A percentile compares a stretch with the other conserved stretches of the same genome.
Conservation (phyloP, 2,113 vertebrate genomes). For the Ondatra zibethicus region DNA sequence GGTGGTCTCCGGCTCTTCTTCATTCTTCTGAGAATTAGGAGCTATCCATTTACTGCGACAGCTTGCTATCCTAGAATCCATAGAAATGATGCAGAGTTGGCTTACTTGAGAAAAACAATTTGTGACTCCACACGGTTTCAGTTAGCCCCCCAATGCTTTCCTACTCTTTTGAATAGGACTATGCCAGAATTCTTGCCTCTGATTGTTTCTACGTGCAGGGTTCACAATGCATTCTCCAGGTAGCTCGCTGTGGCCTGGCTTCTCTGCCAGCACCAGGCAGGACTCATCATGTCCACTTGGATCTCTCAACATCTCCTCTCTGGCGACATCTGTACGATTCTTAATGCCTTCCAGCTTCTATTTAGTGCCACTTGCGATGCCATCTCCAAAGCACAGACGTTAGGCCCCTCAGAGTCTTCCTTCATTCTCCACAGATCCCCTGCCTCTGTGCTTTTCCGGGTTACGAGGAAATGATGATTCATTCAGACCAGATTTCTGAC, state of each 20-base stretch:
- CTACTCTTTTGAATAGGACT: slow-evolving; percentile 35
- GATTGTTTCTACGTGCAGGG: not conserved
- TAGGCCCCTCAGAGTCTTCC: not conserved
- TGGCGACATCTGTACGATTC: not conserved
- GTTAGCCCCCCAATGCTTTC: slow-evolving; percentile 47
- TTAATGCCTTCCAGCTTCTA: not conserved
- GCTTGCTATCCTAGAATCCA: not conserved
- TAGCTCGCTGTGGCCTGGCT: not conserved
- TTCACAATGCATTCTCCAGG: not conserved
- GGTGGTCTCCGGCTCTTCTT: not conserved
- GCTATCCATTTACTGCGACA: not conserved
- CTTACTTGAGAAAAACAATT: slow-evolving; percentile 67
- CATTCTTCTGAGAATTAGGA: not conserved
- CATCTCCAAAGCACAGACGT: not conserved
- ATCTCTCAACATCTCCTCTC: not conserved
- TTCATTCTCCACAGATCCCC: not conserved
- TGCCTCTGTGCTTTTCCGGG: not conserved
- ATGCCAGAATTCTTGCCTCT: not conserved
- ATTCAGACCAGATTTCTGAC: not conserved
- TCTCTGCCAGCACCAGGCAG: not conserved
- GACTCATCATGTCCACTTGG: not conserved
- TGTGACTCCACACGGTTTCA: slow-evolving; percentile 54
- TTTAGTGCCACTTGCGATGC: too few species aligned
- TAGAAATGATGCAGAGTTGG: slow-evolving; percentile 42
- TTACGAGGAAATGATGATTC: not conserved